Evolutionary conservation across 2,797 vertebrate genomes (phyloP).

Genomic region (Coreius guichenoti): DNA sequence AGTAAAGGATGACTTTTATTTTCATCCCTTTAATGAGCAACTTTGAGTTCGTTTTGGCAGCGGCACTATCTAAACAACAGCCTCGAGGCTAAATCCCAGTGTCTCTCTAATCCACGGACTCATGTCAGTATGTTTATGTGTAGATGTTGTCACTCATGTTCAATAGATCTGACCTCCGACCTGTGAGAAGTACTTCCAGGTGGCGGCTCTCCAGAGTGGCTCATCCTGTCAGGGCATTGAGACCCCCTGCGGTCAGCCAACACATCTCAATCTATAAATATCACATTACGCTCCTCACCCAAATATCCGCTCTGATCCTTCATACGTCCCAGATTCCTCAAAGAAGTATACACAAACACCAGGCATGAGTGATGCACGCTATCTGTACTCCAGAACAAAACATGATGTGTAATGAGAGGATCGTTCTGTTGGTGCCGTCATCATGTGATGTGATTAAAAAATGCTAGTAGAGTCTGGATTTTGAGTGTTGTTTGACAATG

Average conservation of each 20-base stretch:
- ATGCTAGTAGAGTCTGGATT: background rate
- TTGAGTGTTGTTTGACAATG: background rate
- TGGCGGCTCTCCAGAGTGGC: slow-evolving; percentile 72
- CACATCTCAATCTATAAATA: slow-evolving; percentile 69
- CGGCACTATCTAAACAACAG: background rate
- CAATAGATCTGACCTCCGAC: slow-evolving; percentile 78
- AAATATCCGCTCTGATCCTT: slow-evolving; percentile 61
- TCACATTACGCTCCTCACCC: slow-evolving; percentile 65
- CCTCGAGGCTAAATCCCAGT: slow-evolving; percentile 43
- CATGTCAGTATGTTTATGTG: slow-evolving; percentile 70
- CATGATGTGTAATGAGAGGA: slow-evolving; percentile 22
- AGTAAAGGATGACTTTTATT: background rate
- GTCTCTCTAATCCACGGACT: slow-evolving; percentile 65
- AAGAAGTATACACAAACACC: slow-evolving; percentile 49
- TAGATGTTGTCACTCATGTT: slow-evolving; percentile 78
- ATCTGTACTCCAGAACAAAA: slow-evolving; percentile 18
- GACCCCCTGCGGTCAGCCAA: slow-evolving; percentile 72
- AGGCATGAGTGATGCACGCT: background rate
- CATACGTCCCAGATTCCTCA: slow-evolving; percentile 39
- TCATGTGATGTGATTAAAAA: background rate
- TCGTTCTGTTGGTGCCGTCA: background rate
- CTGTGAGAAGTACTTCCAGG: slow-evolving; percentile 81
- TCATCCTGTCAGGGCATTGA: slow-evolving; percentile 50
- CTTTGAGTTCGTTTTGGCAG: background rate
- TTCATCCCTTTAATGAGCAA: background rate